phyloP scores from a whole-genome alignment of 2,888 invertebrate genomes.

The Mantis religiosa region DNA sequence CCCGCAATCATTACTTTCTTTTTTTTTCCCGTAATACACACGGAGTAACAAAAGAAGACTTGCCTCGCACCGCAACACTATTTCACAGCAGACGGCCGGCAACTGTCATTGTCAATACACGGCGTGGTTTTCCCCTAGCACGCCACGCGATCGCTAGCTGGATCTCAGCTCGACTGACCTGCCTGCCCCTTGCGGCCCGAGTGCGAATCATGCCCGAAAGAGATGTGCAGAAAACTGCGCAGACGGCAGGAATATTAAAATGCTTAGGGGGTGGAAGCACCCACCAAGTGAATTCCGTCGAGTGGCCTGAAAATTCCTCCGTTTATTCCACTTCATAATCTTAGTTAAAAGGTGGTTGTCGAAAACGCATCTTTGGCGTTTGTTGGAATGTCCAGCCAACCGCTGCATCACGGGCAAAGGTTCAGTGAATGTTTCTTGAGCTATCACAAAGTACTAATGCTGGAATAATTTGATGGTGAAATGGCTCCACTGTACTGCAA shows the following conservation, averaged over 20 bases:
- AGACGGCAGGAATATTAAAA: not conserved
- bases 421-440: no score
- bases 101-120: not conserved
- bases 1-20: not conserved
- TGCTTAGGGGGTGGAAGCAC: not conserved
- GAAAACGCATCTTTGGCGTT: not conserved
- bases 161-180: not conserved
- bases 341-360: not conserved
- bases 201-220: not conserved
- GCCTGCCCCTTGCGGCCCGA: not conserved
- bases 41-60: not conserved
- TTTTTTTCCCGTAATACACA: not conserved
- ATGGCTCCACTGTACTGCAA: no score
- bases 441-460: no score
- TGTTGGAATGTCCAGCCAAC: not conserved
- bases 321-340: not conserved
- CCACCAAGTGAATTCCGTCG: not conserved
- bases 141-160: not conserved
- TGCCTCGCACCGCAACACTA: not conserved
- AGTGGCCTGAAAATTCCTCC: not conserved
- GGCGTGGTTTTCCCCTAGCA: not conserved
- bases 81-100: not conserved
- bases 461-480: no score
- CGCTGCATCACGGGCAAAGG: no score
- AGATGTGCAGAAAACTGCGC: not conserved